These are phyloP conservation scores for Tokudaia muenninki DNA, from an alignment of 2,797 vertebrate species.

Conservation along the genomic window DNA sequence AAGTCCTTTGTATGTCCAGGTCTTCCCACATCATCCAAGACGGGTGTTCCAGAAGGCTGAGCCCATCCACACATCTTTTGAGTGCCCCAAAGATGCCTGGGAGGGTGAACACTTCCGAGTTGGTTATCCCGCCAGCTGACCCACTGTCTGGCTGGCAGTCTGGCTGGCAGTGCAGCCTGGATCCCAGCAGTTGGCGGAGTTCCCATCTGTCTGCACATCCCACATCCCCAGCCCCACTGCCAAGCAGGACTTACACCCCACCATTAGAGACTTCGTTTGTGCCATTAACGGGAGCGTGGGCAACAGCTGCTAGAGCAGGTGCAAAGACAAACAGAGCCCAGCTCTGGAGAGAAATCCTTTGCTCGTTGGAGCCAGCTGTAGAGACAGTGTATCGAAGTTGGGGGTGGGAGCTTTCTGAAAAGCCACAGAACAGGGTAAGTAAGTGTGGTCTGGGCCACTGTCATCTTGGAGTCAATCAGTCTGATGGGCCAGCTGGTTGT, in stretches of 20 bases:
- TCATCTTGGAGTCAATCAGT: slow-evolving; percentile 16
- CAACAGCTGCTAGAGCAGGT: slow-evolving; percentile 84
- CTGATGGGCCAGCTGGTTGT: slow-evolving; percentile 65
- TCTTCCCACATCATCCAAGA: not conserved
- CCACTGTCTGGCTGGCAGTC: slow-evolving; percentile 6
- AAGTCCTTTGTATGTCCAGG: not conserved
- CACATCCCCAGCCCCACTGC: slow-evolving; percentile 69
- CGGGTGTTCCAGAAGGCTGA: not conserved
- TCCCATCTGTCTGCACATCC: slow-evolving; percentile 72
- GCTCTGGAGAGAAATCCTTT: slow-evolving; percentile 75
- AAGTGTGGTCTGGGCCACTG: slow-evolving; percentile 42
- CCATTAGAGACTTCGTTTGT: slow-evolving; percentile 79
- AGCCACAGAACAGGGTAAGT: slow-evolving; percentile 42
- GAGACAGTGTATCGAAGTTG: slow-evolving; percentile 6
- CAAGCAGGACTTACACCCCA: slow-evolving; percentile 59
- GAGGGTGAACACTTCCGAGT: not conserved
- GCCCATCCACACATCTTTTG: not conserved
- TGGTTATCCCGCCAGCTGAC: slow-evolving; percentile 41
- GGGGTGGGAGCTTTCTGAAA: slow-evolving; percentile 52
- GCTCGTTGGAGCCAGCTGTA: slow-evolving; percentile 76
- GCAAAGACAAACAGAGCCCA: slow-evolving; percentile 77
- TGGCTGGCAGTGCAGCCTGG: slow-evolving; percentile 61
- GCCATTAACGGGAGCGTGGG: slow-evolving; percentile 67
- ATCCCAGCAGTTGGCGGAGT: slow-evolving; percentile 41
- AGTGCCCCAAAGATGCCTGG: not conserved